These are phyloP conservation scores for Lasioglossum leucozonium DNA, from an alignment of 2,888 invertebrate species.

Conservation along the genomic window DNA sequence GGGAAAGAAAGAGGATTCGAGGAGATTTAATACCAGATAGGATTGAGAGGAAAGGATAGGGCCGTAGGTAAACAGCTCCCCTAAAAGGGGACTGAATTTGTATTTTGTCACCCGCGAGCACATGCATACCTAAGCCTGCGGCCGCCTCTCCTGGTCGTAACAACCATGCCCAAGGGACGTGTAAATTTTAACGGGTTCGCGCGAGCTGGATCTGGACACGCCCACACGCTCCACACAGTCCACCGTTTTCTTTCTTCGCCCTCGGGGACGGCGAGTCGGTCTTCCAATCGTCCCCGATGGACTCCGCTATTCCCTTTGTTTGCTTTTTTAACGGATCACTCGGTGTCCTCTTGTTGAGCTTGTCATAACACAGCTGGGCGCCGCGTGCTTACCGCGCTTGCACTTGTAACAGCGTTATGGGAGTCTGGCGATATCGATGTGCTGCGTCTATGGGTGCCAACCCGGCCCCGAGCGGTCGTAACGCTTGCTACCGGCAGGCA, in stretches of 20 bases:
- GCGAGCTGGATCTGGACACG: constrained; percentile 7
- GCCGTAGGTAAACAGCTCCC: constrained; percentile 77
- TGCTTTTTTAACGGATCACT: not conserved
- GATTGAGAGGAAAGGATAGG: constrained; percentile 75
- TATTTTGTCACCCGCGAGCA: constrained; percentile 79
- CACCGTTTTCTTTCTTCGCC: constrained; percentile 6
- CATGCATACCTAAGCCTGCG: constrained; percentile 76
- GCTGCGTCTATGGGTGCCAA: not conserved
- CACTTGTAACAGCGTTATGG: not conserved
- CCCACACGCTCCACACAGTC: constrained; percentile 12
- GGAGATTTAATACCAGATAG: constrained; percentile 83
- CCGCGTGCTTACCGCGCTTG: not conserved
- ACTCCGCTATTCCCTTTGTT: not conserved
- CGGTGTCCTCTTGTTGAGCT: not conserved
- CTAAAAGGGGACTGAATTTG: constrained; percentile 74
- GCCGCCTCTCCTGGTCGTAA: constrained; percentile 43
- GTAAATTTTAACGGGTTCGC: constrained; percentile 74
- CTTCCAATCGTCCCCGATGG: constrained; percentile 2
- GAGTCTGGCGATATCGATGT: not conserved
- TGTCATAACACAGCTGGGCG: not conserved
- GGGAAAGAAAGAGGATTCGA: constrained; percentile 75
- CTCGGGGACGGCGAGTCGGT: constrained; percentile 23
- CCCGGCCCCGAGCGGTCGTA: not conserved
- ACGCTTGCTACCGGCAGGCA: not conserved
- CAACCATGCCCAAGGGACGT: constrained; percentile 68